These are phyloP conservation scores for Pagetopsis macropterus DNA, from an alignment of 2,797 vertebrate species.

Conservation along the genomic window DNA sequence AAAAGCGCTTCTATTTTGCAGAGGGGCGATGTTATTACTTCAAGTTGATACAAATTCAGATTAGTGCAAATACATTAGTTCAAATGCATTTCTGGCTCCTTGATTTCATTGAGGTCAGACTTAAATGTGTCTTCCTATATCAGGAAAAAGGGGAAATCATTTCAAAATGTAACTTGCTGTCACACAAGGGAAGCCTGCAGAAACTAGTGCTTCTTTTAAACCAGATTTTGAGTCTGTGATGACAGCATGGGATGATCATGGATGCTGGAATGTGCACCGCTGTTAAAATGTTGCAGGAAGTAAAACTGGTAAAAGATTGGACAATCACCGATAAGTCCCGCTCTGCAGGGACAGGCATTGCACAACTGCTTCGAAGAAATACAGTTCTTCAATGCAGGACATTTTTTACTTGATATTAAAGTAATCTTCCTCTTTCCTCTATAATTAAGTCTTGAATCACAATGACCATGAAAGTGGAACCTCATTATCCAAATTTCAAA, in stretches of 20 bases:
- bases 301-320: not conserved
- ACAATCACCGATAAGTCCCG: not conserved
- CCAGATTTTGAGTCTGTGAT: conserved; percentile 1
- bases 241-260: not conserved
- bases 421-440: conserved; percentile 10
- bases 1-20: conserved; percentile 43
- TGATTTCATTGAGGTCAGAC: conserved; percentile 53
- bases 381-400: not conserved
- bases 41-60: conserved; percentile 47
- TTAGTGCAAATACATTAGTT: conserved; percentile 53
- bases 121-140: conserved; percentile 35
- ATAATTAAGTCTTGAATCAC: conserved; percentile 47
- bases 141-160: conserved; percentile 24
- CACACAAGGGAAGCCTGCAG: conserved; percentile 22
- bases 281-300: conserved; percentile 3
- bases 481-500: conserved; percentile 45
- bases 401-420: conserved; percentile 11
- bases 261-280: conserved; percentile 3
- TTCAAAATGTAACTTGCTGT: conserved; percentile 50
- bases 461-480: conserved; percentile 42
- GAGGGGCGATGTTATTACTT: conserved; percentile 40
- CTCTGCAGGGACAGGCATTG: not conserved
- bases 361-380: conserved; percentile 9
- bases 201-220: conserved; percentile 4
- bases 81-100: conserved; percentile 34